phyloP scores from a whole-genome alignment of 2,888 invertebrate genomes.

The Nasonovia ribisnigri region DNA sequence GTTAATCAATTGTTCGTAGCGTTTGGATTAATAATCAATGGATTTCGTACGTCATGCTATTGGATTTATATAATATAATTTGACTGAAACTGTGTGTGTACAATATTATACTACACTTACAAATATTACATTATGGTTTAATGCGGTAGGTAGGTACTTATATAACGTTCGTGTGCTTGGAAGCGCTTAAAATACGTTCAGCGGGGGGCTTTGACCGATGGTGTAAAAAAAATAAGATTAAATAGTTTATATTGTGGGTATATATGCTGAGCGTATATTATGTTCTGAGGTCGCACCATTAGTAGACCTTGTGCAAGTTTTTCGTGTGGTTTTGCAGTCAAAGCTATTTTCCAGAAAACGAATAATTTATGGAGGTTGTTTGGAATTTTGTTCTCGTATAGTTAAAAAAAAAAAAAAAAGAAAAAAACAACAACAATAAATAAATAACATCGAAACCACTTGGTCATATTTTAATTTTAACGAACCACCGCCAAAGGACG shows the following conservation, averaged over 20 bases:
- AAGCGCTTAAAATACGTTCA: neutral
- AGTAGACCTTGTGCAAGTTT: neutral
- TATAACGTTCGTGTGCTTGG: neutral
- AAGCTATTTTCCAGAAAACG: slow-evolving; percentile 9
- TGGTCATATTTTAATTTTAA: slow-evolving; percentile 21
- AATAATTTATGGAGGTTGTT: slow-evolving; percentile 19
- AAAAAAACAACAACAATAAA: neutral
- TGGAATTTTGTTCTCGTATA: neutral
- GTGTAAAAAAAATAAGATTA: slow-evolving; percentile 1
- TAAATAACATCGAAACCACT: slow-evolving; percentile 16
- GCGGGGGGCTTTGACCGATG: neutral
- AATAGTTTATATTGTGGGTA: slow-evolving; percentile 1
- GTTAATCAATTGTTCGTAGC: neutral
- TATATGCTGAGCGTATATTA: neutral
- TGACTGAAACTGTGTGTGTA: neutral
- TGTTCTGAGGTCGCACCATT: neutral
- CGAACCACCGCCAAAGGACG: neutral
- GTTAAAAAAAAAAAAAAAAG: neutral
- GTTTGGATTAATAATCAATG: neutral
- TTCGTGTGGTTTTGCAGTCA: neutral
- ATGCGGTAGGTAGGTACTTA: neutral
- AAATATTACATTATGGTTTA: neutral
- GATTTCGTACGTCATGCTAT: neutral
- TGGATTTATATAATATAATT: neutral
- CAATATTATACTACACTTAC: neutral